A percentile compares a stretch with the other conserved stretches of the same genome.
phyloP scores from a whole-genome alignment of 1,140 invertebrate genomes.

The Eumaeus atala region DNA sequence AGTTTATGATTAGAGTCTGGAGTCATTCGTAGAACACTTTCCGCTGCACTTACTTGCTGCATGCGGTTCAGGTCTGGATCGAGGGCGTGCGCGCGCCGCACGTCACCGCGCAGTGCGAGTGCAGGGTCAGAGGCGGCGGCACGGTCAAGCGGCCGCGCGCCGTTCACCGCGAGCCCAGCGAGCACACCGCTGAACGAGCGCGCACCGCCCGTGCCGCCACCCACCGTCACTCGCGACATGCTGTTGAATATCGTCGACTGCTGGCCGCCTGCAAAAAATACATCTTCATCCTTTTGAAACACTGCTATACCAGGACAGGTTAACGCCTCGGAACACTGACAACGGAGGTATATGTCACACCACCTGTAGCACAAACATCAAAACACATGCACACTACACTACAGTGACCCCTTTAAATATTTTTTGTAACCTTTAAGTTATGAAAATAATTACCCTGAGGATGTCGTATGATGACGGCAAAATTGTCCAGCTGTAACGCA shows the following conservation, averaged over 20 bases:
- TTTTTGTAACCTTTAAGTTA: too few species aligned
- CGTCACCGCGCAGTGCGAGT: slow-evolving; percentile 83
- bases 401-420: too few species aligned
- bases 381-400: too few species aligned
- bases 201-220: slow-evolving; percentile 86
- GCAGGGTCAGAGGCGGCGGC: slow-evolving; percentile 86
- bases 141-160: slow-evolving; percentile 87
- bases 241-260: slow-evolving; percentile 94
- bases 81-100: slow-evolving; percentile 81
- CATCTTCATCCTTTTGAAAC: too few species aligned
- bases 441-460: slow-evolving; percentile 83
- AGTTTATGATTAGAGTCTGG: too few species aligned
- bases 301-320: too few species aligned
- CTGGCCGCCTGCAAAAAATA: slow-evolving; percentile 80
- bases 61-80: slow-evolving; percentile 86
- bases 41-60: slow-evolving; percentile 78
- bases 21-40: too few species aligned
- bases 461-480: slow-evolving; percentile 86
- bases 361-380: slow-evolving; percentile 77
- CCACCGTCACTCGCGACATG: slow-evolving; percentile 92
- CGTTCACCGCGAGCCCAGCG: slow-evolving; percentile 91
- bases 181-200: slow-evolving; percentile 89
- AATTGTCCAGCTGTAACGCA: slow-evolving; percentile 93
- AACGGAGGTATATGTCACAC: too few species aligned
- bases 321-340: too few species aligned